Evolutionary conservation across 1,140 invertebrate genomes (phyloP).

Genomic region (Drosophila kikkawai): DNA sequence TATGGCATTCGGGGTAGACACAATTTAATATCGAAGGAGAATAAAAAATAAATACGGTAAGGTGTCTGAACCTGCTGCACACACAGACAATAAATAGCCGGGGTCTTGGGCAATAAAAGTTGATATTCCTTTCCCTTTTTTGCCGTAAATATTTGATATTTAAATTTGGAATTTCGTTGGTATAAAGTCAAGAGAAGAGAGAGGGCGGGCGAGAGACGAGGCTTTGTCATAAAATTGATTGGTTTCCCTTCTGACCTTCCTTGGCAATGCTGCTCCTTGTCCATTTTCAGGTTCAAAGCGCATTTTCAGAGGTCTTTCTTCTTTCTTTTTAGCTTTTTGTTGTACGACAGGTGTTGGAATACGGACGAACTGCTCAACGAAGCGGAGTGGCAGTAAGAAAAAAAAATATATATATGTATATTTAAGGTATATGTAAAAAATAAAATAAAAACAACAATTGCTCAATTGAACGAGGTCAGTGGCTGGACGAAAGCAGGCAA

Average conservation of each 20-base stretch:
- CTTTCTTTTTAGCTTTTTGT: background rate
- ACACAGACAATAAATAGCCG: constrained; percentile 66
- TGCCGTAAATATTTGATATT: constrained; percentile 61
- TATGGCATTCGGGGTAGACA: constrained; percentile 75
- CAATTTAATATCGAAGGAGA: constrained; percentile 67
- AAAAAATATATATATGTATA: constrained; percentile 5
- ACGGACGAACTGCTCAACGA: constrained; percentile 35
- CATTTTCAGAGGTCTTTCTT: constrained; percentile 34
- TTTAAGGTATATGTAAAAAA: constrained; percentile 24
- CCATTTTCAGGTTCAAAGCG: constrained; percentile 59
- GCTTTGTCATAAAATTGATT: constrained; percentile 74
- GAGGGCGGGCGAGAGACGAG: background rate
- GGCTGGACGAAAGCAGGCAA: constrained; percentile 37
- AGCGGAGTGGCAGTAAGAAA: constrained; percentile 26
- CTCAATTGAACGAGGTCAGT: constrained; percentile 64
- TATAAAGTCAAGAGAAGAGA: constrained; percentile 21
- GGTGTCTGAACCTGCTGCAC: constrained; percentile 68
- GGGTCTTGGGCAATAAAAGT: constrained; percentile 62
- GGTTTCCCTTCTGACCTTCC: constrained; percentile 28
- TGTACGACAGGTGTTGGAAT: constrained; percentile 43
- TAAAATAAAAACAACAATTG: constrained; percentile 46
- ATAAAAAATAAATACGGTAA: constrained; percentile 49
- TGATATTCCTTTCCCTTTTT: constrained; percentile 29
- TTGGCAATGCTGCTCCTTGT: constrained; percentile 3
- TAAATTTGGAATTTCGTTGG: constrained; percentile 53